Conservation (phyloP, 2,888 invertebrate species). For the Bruchidius siliquastri region DNA sequence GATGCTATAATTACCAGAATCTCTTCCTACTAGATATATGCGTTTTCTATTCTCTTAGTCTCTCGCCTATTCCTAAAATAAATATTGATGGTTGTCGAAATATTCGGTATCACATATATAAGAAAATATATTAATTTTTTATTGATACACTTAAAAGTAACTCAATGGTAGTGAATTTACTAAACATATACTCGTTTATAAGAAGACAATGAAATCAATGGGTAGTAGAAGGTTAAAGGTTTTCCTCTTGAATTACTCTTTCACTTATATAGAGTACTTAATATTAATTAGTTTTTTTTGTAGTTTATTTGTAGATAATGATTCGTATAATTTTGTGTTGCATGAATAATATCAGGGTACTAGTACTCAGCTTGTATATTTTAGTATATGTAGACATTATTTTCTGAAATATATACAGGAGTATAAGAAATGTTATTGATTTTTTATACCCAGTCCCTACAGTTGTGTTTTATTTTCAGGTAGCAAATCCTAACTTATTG, state of each 20-base stretch:
- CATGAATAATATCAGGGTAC: slow-evolving; percentile 5
- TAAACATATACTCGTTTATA: neutral
- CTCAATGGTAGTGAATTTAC: neutral
- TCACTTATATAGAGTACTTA: neutral
- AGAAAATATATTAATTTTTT: no score
- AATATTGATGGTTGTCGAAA: no score
- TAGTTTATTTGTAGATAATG: slow-evolving; percentile 4
- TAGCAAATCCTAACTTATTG: no score
- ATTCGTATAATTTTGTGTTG: slow-evolving; percentile 13
- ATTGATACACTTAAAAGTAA: no score
- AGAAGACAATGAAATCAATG: neutral
- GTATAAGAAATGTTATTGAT: slow-evolving; percentile 21
- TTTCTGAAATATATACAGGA: slow-evolving; percentile 26
- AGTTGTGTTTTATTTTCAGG: slow-evolving; percentile 5
- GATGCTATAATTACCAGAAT: neutral
- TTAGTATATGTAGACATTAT: slow-evolving; percentile 21
- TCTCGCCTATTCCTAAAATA: neutral
- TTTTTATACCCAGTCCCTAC: slow-evolving; percentile 17
- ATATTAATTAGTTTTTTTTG: slow-evolving; percentile 2
- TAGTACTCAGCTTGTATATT: slow-evolving; percentile 19
- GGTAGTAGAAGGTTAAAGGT: neutral
- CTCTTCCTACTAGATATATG: neutral
- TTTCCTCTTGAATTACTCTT: no score
- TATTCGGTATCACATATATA: no score
- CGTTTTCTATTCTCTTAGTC: neutral